Evolutionary conservation across 2,888 invertebrate species (phyloP).

Genomic region (Drosophila quasianomalipes): DNA sequence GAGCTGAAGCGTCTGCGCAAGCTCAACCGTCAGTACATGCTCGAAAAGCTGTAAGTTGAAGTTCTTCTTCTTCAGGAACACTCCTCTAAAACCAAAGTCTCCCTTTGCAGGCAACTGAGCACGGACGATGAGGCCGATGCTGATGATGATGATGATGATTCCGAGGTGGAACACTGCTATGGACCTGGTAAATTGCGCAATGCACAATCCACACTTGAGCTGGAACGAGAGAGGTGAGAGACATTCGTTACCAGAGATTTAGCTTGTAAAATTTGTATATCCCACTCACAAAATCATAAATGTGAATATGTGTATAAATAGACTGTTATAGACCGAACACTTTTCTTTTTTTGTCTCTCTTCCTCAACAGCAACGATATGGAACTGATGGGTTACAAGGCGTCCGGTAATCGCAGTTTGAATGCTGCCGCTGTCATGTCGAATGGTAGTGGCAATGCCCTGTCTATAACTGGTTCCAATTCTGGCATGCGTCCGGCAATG

Average conservation of each 20-base stretch:
- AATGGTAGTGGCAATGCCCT: slow-evolving; percentile 53
- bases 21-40: slow-evolving; percentile 87
- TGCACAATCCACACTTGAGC: slow-evolving; percentile 89
- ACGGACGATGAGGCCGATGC: slow-evolving; percentile 88
- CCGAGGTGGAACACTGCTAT: slow-evolving; percentile 88
- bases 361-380: slow-evolving; percentile 45
- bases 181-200: slow-evolving; percentile 88
- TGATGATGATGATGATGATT: slow-evolving; percentile 87
- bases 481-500: slow-evolving; percentile 88
- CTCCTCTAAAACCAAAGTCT: too few species aligned
- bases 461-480: slow-evolving; percentile 75
- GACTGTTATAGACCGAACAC: background rate
- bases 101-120: slow-evolving; percentile 74
- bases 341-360: background rate
- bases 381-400: slow-evolving; percentile 63
- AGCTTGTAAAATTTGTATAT: background rate
- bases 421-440: slow-evolving; percentile 35
- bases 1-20: slow-evolving; percentile 91
- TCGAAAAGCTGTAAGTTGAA: slow-evolving; percentile 87
- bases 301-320: background rate
- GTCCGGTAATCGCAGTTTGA: slow-evolving; percentile 67
- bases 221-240: slow-evolving; percentile 86
- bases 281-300: background rate
- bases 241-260: background rate
- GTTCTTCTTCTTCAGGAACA: background rate